A percentile compares a stretch with the other conserved stretches of the same genome.
Evolutionary conservation across 2,797 vertebrate genomes (phyloP).

Genomic region (Lagodon rhomboides): DNA sequence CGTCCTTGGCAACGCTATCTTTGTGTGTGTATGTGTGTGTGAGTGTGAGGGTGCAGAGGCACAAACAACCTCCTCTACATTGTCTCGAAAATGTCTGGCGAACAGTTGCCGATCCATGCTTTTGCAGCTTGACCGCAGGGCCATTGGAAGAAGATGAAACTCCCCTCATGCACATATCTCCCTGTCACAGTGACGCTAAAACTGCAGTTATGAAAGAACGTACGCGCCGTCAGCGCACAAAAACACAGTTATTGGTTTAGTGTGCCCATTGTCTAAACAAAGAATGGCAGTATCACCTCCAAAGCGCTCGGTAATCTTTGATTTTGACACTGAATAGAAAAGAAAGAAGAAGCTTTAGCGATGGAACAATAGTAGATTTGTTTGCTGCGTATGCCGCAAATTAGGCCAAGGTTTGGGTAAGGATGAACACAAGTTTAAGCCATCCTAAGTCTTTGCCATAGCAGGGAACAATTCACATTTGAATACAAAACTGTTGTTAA

Average conservation of each 20-base stretch:
- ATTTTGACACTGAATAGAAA: conserved; percentile 81
- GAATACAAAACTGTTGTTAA: conserved; percentile 78
- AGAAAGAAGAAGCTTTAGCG: conserved; percentile 76
- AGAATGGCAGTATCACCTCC: conserved; percentile 79
- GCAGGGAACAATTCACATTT: conserved; percentile 74
- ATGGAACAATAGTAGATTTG: conserved; percentile 84
- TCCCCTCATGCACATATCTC: conserved; percentile 63
- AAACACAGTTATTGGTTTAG: conserved; percentile 80
- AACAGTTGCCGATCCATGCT: conserved; percentile 65
- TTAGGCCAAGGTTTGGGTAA: conserved; percentile 82
- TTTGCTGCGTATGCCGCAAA: conserved; percentile 79
- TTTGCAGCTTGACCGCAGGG: conserved; percentile 60
- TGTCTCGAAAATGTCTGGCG: conserved; percentile 57
- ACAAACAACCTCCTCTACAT: conserved; percentile 41
- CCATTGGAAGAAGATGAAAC: conserved; percentile 69
- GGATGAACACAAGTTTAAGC: conserved; percentile 84
- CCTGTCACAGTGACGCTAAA: conserved; percentile 70
- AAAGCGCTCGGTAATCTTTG: conserved; percentile 83
- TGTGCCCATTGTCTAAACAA: conserved; percentile 75
- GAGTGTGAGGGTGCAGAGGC: conserved; percentile 28
- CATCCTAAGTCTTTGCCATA: conserved; percentile 70
- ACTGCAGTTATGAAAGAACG: conserved; percentile 75
- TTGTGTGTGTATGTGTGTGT: conserved; percentile 27
- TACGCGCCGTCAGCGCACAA: conserved; percentile 76
- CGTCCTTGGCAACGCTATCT: conserved; percentile 33